phyloP scores from a whole-genome alignment of 2,888 invertebrate genomes.

The Oscheius sp. region DNA sequence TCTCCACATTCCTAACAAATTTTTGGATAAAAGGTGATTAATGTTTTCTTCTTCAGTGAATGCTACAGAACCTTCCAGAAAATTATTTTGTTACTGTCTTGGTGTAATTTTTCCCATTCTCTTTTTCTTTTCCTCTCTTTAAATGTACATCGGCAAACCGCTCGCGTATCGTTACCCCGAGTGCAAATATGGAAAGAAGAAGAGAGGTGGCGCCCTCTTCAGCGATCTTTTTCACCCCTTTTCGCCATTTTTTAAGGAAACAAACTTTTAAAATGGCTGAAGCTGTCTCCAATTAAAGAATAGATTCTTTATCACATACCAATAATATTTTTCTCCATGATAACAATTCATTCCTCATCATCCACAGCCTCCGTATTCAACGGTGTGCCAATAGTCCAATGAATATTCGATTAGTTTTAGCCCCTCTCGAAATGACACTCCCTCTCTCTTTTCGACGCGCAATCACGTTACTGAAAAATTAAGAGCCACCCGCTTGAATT shows the following conservation, averaged over 20 bases:
- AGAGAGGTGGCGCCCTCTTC: background rate
- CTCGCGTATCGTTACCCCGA: slow-evolving; percentile 6
- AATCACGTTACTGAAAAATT: background rate
- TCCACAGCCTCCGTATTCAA: background rate
- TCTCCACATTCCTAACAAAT: no score
- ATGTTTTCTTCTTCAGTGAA: no score
- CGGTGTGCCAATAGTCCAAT: slow-evolving; percentile 21
- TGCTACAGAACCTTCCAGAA: no score
- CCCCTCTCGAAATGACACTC: slow-evolving; percentile 8
- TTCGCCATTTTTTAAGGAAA: background rate
- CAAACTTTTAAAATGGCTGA: background rate
- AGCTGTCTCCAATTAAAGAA: no score
- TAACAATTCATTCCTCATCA: no score
- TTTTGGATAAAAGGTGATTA: no score
- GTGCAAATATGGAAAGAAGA: slow-evolving; percentile 21
- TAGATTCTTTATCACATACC: no score
- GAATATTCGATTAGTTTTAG: slow-evolving; percentile 27
- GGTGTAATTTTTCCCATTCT: no score
- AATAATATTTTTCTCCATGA: no score
- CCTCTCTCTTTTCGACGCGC: background rate
- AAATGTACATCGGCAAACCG: background rate
- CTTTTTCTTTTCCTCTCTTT: background rate
- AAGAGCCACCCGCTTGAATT: background rate
- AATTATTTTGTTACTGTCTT: no score
- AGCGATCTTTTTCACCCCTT: background rate